A percentile compares a stretch with the other conserved stretches of the same genome.
Conservation (phyloP, 2,113 vertebrate species). For the Nettapus auritus region DNA sequence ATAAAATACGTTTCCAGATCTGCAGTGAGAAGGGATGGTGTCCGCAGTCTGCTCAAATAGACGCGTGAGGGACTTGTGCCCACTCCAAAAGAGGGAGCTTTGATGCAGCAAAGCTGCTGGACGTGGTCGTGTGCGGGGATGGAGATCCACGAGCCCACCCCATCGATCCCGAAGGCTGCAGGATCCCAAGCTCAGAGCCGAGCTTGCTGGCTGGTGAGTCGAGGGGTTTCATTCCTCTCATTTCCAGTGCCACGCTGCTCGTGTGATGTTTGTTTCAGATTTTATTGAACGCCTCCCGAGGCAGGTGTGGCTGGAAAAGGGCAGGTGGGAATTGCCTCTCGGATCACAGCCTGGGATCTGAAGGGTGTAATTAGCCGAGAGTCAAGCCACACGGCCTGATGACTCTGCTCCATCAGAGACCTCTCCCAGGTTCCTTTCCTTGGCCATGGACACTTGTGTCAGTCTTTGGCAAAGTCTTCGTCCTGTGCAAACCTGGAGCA, state of each 20-base stretch:
- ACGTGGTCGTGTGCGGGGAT: neutral
- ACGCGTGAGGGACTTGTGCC: neutral
- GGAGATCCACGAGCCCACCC: neutral
- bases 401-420: no score
- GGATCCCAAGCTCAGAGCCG: neutral
- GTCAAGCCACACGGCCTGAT: no score
- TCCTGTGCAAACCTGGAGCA: no score
- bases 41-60: neutral
- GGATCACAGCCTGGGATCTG: no score
- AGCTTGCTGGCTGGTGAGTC: neutral
- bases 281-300: neutral
- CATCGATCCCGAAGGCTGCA: neutral
- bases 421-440: no score
- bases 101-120: neutral
- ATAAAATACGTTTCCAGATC: neutral
- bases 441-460: no score
- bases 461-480: no score
- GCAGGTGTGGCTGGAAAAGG: conserved; percentile 1
- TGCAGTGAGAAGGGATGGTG: neutral
- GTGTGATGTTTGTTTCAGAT: neutral
- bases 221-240: neutral
- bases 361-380: no score
- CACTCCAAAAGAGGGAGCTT: neutral
- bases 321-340: neutral
- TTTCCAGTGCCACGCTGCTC: neutral